Evolutionary conservation across 2,797 vertebrate genomes (phyloP), one percentile per base, ranked within the genome.

Genomic region (Coregonus sp.): DNA sequence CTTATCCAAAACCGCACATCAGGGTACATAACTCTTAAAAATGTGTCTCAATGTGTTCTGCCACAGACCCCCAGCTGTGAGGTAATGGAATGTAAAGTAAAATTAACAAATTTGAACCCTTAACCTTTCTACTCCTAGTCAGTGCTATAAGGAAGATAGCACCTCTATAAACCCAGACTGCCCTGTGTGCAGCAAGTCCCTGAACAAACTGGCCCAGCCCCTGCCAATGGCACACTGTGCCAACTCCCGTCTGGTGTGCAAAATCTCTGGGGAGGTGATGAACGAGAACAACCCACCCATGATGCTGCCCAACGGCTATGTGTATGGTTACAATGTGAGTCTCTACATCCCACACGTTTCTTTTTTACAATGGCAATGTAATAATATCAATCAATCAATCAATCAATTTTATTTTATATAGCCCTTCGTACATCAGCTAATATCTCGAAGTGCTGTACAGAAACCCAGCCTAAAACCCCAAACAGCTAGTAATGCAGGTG

Each of bases 281-380:
- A 99, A 99, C 4, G 98, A 99, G 94, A 99, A 99, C 94, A 99
- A 99, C 90, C 98, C 97, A 33, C 98, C 98, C 3, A 99, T 99
- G 98, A 99, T 99, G 98, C 94, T 99, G 90, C 98, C 98, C 88
- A 99, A 99, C 61, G 98, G 98, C 91, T 99, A 99, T 56, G 98
- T 99, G 82, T 99, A 99, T 6, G 98, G 98, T 87, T 99, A 99
- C 93, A 99, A 99, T 54, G 98, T 99, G 90, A 98, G 97, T 96
- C 75, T 72, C 56, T 31, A 14, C 65, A 5, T 18, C 31, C 33
- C 40, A n/a, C 40, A 14, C 4, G 20, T 63, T 29, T 25, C 20
- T 25, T 7, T 9, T 63, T 25, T 63, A 7, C 59, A 63, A 29
- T 63, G n/a, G 20, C 37, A 47, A 18, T 20, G 69, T 37, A 12